These are phyloP conservation scores for Drosophila subobscura DNA, from an alignment of 1,140 invertebrate genomes.

Conservation along the genomic window DNA sequence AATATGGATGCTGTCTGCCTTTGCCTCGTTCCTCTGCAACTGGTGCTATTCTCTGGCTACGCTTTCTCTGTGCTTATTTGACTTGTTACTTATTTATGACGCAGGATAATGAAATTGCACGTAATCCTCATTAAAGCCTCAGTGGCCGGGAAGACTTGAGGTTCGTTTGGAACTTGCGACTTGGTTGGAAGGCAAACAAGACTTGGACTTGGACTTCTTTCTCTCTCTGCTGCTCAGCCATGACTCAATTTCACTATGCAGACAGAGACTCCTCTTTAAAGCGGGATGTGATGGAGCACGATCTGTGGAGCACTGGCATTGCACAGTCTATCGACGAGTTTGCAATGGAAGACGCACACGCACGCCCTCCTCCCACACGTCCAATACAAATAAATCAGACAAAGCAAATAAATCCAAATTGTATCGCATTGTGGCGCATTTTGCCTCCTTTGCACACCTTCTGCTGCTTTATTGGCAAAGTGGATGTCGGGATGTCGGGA, in stretches of 20 bases:
- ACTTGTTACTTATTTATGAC: conserved; percentile 75
- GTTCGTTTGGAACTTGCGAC: conserved; percentile 4
- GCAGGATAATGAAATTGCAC: conserved; percentile 69
- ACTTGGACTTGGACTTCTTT: conserved; percentile 6
- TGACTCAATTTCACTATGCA: conserved; percentile 35
- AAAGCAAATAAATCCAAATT: conserved; percentile 63
- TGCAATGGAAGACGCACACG: conserved; percentile 18
- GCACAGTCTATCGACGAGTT: conserved; percentile 45
- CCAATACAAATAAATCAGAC: conserved; percentile 71
- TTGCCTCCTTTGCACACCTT: conserved; percentile 43
- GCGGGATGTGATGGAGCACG: not conserved
- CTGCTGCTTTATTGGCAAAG: conserved; percentile 44
- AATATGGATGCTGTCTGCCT: conserved; percentile 64
- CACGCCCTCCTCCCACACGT: conserved; percentile 46
- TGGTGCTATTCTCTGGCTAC: conserved; percentile 8
- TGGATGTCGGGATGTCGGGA: not conserved
- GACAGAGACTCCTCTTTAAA: not conserved
- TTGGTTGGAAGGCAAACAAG: conserved; percentile 16
- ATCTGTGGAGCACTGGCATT: not conserved
- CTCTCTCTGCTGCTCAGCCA: conserved; percentile 21
- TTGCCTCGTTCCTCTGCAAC: conserved; percentile 39
- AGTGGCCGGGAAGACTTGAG: not conserved
- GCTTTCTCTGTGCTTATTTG: conserved; percentile 52
- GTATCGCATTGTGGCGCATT: conserved; percentile 65
- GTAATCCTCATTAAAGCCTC: conserved; percentile 62